These are phyloP conservation scores for Tetranychus piercei DNA, from an alignment of 2,888 invertebrate species.

Conservation along the genomic window DNA sequence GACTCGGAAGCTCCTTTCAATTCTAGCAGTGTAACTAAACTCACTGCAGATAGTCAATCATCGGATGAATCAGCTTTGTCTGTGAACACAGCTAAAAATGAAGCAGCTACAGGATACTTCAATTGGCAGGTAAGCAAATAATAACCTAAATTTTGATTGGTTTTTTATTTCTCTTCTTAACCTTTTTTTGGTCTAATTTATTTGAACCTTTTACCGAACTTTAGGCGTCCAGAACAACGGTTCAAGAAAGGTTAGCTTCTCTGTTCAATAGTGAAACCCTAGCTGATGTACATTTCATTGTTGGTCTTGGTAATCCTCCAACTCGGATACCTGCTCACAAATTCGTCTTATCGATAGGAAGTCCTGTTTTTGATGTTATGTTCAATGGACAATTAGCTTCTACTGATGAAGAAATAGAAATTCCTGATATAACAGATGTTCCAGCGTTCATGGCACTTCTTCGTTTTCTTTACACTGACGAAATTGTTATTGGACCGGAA, in stretches of 20 bases:
- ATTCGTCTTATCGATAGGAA: conserved; percentile 59
- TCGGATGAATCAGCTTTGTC: neutral
- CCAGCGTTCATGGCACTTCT: conserved; percentile 57
- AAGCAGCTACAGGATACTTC: neutral
- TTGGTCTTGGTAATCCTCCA: conserved; percentile 49
- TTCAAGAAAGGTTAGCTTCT: conserved; percentile 54
- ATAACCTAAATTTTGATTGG: neutral
- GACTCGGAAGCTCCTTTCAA: neutral
- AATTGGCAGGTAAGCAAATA: neutral
- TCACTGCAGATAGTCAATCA: neutral
- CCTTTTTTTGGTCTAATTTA: neutral
- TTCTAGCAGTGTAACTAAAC: neutral
- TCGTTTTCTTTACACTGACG: conserved; percentile 52
- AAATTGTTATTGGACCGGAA: conserved; percentile 61
- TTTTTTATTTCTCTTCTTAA: neutral
- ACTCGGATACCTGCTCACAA: conserved; percentile 57
- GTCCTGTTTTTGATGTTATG: conserved; percentile 69
- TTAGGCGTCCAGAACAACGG: conserved; percentile 53
- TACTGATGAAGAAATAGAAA: conserved; percentile 50
- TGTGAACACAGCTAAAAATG: neutral
- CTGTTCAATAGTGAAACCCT: conserved; percentile 47
- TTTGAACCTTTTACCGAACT: neutral
- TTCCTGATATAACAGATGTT: conserved; percentile 61
- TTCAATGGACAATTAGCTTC: conserved; percentile 57
- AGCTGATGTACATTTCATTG: conserved; percentile 57